Evolutionary conservation across 2,888 invertebrate species (phyloP).

Genomic region (Agapostemon virescens): DNA sequence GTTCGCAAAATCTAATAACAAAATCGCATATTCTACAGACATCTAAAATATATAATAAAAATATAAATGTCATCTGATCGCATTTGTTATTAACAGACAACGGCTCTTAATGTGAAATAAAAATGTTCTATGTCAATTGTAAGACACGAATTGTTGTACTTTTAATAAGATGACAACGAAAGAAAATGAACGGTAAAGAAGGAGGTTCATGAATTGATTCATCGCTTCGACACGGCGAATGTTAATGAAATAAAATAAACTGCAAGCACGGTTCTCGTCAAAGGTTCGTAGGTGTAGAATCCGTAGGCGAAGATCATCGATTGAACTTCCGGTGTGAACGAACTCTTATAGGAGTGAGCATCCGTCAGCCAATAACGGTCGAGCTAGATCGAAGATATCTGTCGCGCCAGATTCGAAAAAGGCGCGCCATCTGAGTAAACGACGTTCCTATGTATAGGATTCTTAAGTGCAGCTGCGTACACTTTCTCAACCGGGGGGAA

Average conservation of each 20-base stretch:
- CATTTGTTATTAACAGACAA: not conserved
- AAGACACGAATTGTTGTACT: not conserved
- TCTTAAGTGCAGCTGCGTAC: slow-evolving; percentile 50
- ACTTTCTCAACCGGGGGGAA: slow-evolving; percentile 43
- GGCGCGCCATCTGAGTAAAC: slow-evolving; percentile 45
- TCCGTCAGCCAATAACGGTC: slow-evolving; percentile 46
- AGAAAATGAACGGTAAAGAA: not conserved
- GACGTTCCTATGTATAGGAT: slow-evolving; percentile 46
- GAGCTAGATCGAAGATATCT: slow-evolving; percentile 44
- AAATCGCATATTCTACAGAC: no score
- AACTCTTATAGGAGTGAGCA: slow-evolving; percentile 33
- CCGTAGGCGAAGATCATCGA: not conserved
- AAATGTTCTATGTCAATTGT: not conserved
- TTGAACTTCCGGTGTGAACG: slow-evolving; percentile 18
- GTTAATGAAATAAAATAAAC: not conserved
- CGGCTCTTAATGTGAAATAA: not conserved
- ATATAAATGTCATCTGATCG: no score
- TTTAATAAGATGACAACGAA: not conserved
- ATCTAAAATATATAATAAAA: no score
- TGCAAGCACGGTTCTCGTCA: not conserved
- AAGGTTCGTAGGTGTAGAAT: not conserved
- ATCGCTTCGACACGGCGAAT: not conserved
- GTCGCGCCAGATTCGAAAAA: slow-evolving; percentile 56
- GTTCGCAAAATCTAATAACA: not conserved
- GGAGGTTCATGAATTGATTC: not conserved